A percentile compares a stretch with the other conserved stretches of the same genome.
Conservation (phyloP, 2,113 vertebrate genomes). For the Myrmecophaga tridactyla region DNA sequence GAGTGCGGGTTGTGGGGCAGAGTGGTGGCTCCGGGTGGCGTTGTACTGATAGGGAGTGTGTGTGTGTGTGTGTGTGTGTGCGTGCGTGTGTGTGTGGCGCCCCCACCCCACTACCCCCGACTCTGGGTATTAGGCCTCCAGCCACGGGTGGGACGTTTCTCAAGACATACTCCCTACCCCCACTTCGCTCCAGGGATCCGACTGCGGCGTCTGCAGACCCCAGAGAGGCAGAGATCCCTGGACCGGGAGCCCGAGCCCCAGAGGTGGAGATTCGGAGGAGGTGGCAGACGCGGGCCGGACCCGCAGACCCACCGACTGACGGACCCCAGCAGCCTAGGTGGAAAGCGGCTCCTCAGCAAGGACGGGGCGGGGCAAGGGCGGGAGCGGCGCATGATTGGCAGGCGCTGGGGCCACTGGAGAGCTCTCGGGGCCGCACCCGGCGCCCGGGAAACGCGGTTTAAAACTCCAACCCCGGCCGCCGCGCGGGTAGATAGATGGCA, state of each 20-base stretch:
- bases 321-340: slow-evolving; percentile 28
- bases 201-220: neutral
- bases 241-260: neutral
- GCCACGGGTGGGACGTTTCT: neutral
- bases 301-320: neutral
- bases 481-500: slow-evolving; percentile 91
- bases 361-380: neutral
- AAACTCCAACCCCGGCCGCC: slow-evolving; percentile 89
- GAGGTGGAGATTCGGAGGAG: neutral
- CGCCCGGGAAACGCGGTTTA: slow-evolving; percentile 87
- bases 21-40: neutral
- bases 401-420: slow-evolving; percentile 85
- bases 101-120: neutral
- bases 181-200: neutral
- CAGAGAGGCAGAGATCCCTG: neutral
- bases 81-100: neutral
- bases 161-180: neutral
- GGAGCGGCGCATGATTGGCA: slow-evolving; percentile 87
- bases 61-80: neutral
- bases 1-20: neutral
- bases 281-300: neutral
- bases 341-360: slow-evolving; percentile 6
- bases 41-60: neutral
- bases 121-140: neutral
- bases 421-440: slow-evolving; percentile 80